A percentile compares a stretch with the other conserved stretches of the same genome.
Evolutionary conservation across 2,113 vertebrate species (phyloP).

Genomic region (Otolemur garnettii): DNA sequence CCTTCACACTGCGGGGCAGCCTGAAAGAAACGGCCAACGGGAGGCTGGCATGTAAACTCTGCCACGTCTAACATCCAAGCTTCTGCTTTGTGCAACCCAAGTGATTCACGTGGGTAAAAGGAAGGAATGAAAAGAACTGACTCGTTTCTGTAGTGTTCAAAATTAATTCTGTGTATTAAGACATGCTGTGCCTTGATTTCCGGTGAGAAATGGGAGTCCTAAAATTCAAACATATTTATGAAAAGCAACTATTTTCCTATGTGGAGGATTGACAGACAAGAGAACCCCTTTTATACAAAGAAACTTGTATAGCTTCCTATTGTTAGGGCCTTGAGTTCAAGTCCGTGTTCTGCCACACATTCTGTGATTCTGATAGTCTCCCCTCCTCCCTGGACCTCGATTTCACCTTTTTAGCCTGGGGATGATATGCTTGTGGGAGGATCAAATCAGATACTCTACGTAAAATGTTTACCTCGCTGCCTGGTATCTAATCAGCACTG

Average conservation of each 20-base stretch:
- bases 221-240: neutral
- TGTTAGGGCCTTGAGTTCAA: neutral
- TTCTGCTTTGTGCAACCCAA: neutral
- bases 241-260: constrained; percentile 26
- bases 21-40: neutral
- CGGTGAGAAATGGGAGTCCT: constrained; percentile 14
- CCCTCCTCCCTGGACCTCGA: neutral
- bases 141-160: neutral
- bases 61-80: neutral
- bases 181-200: neutral
- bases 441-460: neutral
- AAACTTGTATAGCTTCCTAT: neutral
- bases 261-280: neutral
- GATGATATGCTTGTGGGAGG: neutral
- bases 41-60: neutral
- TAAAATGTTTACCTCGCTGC: neutral
- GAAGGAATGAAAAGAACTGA: constrained; percentile 1
- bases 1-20: neutral
- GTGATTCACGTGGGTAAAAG: neutral
- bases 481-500: neutral
- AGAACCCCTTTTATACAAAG: neutral
- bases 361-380: neutral
- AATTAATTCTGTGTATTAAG: neutral
- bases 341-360: neutral
- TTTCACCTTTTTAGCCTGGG: neutral